Percentiles rank a stretch among this genome's conserved stretches.
Conservation (phyloP, 2,888 invertebrate species). For the Odontomyia ornata region DNA sequence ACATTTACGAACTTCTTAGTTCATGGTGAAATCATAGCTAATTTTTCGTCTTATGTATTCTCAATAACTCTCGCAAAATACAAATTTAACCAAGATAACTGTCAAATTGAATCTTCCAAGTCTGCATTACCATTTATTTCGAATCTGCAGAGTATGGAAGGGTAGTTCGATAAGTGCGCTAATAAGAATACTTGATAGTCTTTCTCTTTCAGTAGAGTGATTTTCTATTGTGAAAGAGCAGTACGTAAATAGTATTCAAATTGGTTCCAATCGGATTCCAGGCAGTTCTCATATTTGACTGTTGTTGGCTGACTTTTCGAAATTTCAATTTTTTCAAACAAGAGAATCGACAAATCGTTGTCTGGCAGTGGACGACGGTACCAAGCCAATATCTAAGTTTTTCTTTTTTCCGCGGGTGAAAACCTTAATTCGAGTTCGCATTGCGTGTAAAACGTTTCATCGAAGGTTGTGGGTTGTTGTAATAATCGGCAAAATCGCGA, state of each 20-base stretch:
- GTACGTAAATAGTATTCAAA: neutral
- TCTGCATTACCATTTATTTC: slow-evolving; percentile 21
- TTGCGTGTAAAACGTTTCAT: neutral
- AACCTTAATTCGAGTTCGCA: neutral
- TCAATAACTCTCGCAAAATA: too few species aligned
- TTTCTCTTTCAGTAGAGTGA: neutral
- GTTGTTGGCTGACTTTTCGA: slow-evolving; percentile 34
- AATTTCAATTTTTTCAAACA: slow-evolving; percentile 38
- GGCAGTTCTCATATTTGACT: neutral
- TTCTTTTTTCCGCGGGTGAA: slow-evolving; percentile 5
- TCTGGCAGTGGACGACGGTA: slow-evolving; percentile 13
- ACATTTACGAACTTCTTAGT: too few species aligned
- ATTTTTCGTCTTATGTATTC: too few species aligned
- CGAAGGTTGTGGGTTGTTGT: neutral
- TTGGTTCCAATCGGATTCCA: neutral
- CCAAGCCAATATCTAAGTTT: slow-evolving; percentile 2
- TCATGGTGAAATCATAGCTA: too few species aligned
- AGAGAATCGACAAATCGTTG: slow-evolving; percentile 39
- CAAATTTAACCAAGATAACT: slow-evolving; percentile 30
- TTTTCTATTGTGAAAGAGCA: neutral
- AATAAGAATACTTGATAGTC: neutral
- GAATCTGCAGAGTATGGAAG: neutral
- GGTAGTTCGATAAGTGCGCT: neutral
- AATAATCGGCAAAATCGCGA: neutral
- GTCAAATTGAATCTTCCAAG: slow-evolving; percentile 46